Evolutionary conservation across 2,888 invertebrate genomes (phyloP).

Genomic region (Meghimatium bilineatum): DNA sequence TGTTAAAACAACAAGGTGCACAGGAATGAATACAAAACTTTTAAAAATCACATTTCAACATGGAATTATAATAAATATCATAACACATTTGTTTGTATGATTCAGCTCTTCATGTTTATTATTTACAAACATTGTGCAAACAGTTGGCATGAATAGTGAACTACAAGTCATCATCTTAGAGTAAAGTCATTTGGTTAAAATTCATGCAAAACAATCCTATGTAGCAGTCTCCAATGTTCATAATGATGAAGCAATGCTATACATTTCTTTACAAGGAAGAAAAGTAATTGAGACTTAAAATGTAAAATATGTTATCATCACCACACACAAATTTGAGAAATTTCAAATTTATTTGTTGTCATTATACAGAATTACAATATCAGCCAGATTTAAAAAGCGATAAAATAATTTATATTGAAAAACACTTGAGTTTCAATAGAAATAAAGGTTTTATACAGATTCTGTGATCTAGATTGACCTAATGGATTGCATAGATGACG

Average conservation of each 20-base stretch:
- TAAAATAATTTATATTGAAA: neutral
- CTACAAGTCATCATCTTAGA: neutral
- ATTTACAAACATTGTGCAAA: constrained; percentile 1
- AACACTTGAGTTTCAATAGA: neutral
- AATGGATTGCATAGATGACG: neutral
- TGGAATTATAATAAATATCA: neutral
- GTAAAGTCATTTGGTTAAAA: neutral
- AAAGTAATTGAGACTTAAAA: neutral
- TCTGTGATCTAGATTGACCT: neutral
- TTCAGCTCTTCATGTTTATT: neutral
- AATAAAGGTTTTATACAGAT: neutral
- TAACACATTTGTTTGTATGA: neutral
- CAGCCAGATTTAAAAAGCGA: neutral
- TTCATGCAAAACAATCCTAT: neutral
- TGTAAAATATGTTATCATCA: neutral
- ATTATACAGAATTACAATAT: neutral
- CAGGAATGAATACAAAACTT: constrained; percentile 7
- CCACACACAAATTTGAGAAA: neutral
- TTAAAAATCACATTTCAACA: neutral
- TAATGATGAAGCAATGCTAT: neutral
- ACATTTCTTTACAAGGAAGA: neutral
- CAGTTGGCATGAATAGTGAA: neutral
- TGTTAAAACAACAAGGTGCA: constrained; percentile 12
- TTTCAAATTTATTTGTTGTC: neutral
- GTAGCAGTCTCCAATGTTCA: neutral